These are phyloP conservation scores for Orussus abietinus DNA, from an alignment of 1,140 invertebrate species.

Conservation along the genomic window DNA sequence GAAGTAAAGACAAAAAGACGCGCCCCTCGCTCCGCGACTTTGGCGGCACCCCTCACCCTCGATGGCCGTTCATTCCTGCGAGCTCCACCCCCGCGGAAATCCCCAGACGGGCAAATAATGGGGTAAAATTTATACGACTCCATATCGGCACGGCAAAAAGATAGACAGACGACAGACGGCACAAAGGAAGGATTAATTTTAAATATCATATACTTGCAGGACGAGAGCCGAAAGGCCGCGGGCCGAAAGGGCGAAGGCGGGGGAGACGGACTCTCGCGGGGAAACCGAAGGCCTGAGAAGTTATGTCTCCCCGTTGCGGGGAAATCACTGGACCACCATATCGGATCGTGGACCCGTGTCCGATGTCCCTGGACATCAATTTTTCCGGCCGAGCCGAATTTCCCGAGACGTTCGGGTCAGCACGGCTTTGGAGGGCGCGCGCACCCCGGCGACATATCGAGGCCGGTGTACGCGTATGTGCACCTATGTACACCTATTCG, in stretches of 20 bases:
- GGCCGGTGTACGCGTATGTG: too few relatives aligned
- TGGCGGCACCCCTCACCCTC: slow-evolving; percentile 2
- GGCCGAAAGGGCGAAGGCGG: slow-evolving; percentile 17
- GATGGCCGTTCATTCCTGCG: slow-evolving; percentile 8
- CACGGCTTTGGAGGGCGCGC: too few relatives aligned
- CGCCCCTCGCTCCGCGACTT: slow-evolving; percentile 1
- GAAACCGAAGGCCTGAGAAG: slow-evolving; percentile 25
- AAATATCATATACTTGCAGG: slow-evolving; percentile 48
- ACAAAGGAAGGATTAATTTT: slow-evolving; percentile 55
- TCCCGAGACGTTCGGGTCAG: too few relatives aligned
- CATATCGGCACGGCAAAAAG: slow-evolving; percentile 52
- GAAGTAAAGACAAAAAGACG: slow-evolving; percentile 41
- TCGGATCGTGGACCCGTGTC: too few relatives aligned
- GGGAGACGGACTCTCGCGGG: not conserved
- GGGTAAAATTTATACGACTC: slow-evolving; percentile 51
- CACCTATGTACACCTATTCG: too few relatives aligned
- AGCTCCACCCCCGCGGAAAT: slow-evolving; percentile 7
- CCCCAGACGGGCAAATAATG: slow-evolving; percentile 35
- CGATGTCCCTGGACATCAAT: too few relatives aligned
- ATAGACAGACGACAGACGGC: slow-evolving; percentile 33
- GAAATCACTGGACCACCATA: too few relatives aligned
- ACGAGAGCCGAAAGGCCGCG: slow-evolving; percentile 30
- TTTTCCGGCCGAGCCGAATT: too few relatives aligned
- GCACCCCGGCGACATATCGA: too few relatives aligned
- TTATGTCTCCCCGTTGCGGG: slow-evolving; percentile 26